Percentiles rank a stretch among this genome's conserved stretches.
Evolutionary conservation across 30 jellyfish, hydroid and myxozoan species (phyloP).

Genomic region (Nemopilema nomurai): DNA sequence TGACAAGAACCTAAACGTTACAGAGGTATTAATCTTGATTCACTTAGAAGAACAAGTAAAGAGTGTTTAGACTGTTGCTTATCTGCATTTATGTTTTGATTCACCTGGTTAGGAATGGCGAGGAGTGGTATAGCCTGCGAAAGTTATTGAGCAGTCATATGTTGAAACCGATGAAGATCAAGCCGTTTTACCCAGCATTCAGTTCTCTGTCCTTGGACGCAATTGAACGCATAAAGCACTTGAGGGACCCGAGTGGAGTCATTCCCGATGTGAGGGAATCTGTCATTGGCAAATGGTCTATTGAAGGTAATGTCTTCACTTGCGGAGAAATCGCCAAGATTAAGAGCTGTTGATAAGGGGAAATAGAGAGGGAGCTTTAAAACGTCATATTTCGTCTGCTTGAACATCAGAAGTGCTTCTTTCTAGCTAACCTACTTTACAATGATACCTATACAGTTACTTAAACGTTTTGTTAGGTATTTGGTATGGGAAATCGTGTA

Average conservation of each 20-base stretch:
- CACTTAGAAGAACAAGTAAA: too few relatives aligned
- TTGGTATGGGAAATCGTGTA: too few relatives aligned
- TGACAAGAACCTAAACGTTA: too few relatives aligned
- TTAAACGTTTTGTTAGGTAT: too few relatives aligned
- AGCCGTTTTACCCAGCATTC: constrained; percentile 19
- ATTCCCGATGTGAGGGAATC: constrained; percentile 2
- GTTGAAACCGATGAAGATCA: constrained; percentile 20
- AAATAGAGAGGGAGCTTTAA: too few relatives aligned
- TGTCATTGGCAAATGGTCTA: constrained; percentile 46
- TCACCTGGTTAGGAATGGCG: constrained; percentile 24
- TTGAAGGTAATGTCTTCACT: constrained; percentile 17
- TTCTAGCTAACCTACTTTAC: too few relatives aligned
- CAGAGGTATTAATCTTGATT: too few relatives aligned
- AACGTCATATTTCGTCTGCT: too few relatives aligned
- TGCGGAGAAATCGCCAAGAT: too few relatives aligned
- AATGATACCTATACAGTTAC: too few relatives aligned
- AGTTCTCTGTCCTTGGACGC: constrained; percentile 46
- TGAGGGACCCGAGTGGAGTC: constrained; percentile 11
- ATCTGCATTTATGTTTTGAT: not conserved
- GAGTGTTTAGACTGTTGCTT: not conserved
- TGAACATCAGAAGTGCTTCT: too few relatives aligned
- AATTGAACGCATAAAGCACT: not conserved
- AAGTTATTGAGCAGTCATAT: constrained; percentile 5
- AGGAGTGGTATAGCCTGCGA: constrained; percentile 41
- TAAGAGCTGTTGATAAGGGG: too few relatives aligned